These are phyloP conservation scores for Paedocypris micromegethes DNA, from an alignment of 2,797 vertebrate species.

Conservation along the genomic window DNA sequence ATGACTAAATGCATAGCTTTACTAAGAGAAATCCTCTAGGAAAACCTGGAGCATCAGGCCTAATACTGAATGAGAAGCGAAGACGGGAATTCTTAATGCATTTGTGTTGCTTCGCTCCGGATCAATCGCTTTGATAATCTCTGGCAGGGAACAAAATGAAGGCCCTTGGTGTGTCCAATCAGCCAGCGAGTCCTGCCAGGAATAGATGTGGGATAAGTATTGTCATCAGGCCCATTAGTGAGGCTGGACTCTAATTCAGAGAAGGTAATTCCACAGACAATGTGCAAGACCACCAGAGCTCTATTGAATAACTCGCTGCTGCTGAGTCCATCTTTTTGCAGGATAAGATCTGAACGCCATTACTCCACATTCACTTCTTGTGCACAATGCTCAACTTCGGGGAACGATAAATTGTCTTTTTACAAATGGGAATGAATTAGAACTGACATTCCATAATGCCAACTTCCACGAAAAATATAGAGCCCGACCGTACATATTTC, in stretches of 20 bases:
- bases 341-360: conserved; percentile 35
- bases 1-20: too few species aligned
- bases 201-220: conserved; percentile 54
- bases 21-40: too few species aligned
- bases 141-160: conserved; percentile 47
- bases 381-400: conserved; percentile 19
- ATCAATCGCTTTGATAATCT: conserved; percentile 42
- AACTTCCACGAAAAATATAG: background rate
- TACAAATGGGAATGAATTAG: conserved; percentile 33
- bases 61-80: background rate
- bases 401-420: conserved; percentile 19
- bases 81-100: conserved; percentile 22
- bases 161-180: conserved; percentile 23
- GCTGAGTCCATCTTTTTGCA: conserved; percentile 29
- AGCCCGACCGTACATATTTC: conserved; percentile 3
- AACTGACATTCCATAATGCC: conserved; percentile 34
- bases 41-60: background rate
- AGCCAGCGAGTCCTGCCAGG: conserved; percentile 25
- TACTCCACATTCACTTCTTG: conserved; percentile 1
- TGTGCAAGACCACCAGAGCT: conserved; percentile 31
- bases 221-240: conserved; percentile 56
- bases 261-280: conserved; percentile 50
- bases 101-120: conserved; percentile 35
- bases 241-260: conserved; percentile 50
- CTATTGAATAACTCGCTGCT: conserved; percentile 31